Conservation (phyloP, 2,113 vertebrate genomes). For the Myrmophylax atrothorax region DNA sequence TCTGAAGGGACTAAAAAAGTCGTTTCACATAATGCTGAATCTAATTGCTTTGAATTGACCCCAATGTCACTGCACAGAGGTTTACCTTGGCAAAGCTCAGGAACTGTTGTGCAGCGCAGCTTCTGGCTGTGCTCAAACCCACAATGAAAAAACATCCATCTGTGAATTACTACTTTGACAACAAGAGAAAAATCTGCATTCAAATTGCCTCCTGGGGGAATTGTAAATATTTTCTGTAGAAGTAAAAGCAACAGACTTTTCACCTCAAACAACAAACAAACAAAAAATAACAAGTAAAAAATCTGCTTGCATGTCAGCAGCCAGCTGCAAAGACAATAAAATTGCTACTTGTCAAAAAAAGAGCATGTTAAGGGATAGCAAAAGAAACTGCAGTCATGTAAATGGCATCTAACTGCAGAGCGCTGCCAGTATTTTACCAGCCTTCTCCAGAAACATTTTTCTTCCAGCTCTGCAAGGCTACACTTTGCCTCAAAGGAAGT, state of each 20-base stretch:
- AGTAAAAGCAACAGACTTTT: constrained; percentile 11
- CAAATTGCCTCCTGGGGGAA: background rate
- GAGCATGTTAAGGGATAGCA: background rate
- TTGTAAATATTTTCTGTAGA: background rate
- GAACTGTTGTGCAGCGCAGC: background rate
- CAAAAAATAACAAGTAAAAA: background rate
- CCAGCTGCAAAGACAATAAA: constrained; percentile 11
- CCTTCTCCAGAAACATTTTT: background rate
- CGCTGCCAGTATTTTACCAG: background rate
- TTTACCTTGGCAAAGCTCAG: background rate
- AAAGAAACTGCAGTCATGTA: background rate
- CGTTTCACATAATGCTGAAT: background rate
- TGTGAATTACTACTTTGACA: background rate
- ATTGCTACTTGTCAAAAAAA: constrained; percentile 22
- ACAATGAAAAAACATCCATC: background rate
- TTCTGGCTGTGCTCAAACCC: background rate
- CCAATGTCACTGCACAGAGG: background rate
- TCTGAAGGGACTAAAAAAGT: background rate
- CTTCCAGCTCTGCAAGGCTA: background rate
- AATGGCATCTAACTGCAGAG: background rate
- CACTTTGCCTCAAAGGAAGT: background rate
- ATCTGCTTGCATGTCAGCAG: background rate
- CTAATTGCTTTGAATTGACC: background rate
- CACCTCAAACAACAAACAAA: background rate
- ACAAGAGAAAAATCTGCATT: constrained; percentile 1